These are phyloP conservation scores for Amniataba percoides DNA, from an alignment of 2,797 vertebrate genomes.

Conservation along the genomic window DNA sequence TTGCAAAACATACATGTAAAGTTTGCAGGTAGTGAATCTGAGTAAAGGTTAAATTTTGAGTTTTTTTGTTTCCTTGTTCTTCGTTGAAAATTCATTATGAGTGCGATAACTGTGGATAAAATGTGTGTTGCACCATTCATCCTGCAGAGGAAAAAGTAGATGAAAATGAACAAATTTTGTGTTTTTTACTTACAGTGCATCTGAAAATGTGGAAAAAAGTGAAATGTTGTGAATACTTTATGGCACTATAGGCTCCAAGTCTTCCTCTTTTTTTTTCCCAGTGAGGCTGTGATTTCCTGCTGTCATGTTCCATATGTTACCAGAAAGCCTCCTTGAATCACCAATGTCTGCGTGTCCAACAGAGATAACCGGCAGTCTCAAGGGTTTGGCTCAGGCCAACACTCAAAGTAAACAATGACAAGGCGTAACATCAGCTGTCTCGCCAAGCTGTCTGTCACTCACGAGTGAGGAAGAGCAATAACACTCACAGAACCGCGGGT, in stretches of 20 bases:
- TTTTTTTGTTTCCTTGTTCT: not conserved
- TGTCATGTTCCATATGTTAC: constrained; percentile 13
- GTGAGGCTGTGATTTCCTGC: not conserved
- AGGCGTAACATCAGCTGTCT: constrained; percentile 41
- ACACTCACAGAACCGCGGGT: not conserved
- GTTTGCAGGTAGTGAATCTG: too few species aligned
- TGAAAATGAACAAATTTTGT: not conserved
- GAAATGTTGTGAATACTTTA: too few species aligned
- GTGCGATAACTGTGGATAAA: not conserved
- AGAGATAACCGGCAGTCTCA: constrained; percentile 35
- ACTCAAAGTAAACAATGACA: constrained; percentile 53
- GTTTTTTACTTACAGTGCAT: too few species aligned
- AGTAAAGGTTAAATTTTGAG: too few species aligned
- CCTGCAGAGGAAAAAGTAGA: not conserved
- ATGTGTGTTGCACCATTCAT: not conserved
- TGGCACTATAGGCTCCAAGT: not conserved
- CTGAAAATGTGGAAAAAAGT: too few species aligned
- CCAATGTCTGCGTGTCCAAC: constrained; percentile 5
- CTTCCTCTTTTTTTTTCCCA: not conserved
- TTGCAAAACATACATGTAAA: not conserved
- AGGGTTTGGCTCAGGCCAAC: constrained; percentile 15
- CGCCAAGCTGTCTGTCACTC: constrained; percentile 34
- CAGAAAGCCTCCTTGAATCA: constrained; percentile 23
- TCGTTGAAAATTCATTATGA: not conserved
- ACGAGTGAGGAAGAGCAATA: constrained; percentile 9